Conservation (phyloP, 2,797 vertebrate genomes). For the Tangara arthus region DNA sequence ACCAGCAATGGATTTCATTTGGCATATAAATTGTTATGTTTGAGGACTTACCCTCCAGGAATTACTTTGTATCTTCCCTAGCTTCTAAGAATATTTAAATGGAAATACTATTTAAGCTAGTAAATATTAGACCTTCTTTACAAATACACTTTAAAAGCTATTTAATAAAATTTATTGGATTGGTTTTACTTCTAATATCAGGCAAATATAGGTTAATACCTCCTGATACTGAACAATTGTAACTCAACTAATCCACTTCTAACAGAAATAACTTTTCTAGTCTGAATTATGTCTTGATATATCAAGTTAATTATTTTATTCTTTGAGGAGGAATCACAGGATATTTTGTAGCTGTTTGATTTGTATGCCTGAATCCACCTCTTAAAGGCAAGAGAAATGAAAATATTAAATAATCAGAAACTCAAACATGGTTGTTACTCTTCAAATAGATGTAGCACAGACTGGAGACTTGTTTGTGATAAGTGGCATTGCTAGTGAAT, state of each 20-base stretch:
- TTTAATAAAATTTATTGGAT: background rate
- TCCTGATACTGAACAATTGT: background rate
- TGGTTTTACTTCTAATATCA: background rate
- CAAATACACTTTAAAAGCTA: background rate
- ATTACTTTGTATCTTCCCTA: conserved; percentile 3
- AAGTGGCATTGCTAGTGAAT: background rate
- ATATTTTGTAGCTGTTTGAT: conserved; percentile 15
- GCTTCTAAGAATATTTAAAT: conserved; percentile 7
- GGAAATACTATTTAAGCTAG: background rate
- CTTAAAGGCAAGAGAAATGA: background rate
- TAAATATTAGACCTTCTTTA: conserved; percentile 35
- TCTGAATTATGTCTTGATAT: background rate
- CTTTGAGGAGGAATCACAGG: conserved; percentile 1
- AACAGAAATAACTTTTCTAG: background rate
- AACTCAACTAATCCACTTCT: background rate
- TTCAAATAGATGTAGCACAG: background rate
- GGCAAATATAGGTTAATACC: background rate
- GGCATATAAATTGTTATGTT: conserved; percentile 21
- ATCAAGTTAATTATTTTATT: conserved; percentile 6
- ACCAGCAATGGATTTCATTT: background rate
- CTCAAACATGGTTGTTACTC: background rate
- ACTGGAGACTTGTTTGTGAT: background rate
- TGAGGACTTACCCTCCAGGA: background rate
- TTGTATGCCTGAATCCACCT: background rate
- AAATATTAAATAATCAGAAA: conserved; percentile 36